Evolutionary conservation across 2,888 invertebrate genomes (phyloP), one percentile per base, ranked within the genome.

Genomic region (Mystacides longicornis): DNA sequence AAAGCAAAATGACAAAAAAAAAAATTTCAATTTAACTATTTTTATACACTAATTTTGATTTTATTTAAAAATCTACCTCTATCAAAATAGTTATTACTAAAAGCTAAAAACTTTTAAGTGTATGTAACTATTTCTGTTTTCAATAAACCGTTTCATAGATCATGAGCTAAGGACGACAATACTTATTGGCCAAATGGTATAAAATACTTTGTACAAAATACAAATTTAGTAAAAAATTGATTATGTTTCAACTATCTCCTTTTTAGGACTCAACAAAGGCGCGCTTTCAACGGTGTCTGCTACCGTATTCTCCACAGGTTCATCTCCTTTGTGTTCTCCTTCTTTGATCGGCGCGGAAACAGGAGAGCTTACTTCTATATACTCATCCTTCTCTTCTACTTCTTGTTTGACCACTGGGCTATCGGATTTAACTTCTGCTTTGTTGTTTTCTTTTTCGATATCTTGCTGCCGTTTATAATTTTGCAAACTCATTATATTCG

Each of bases 331-430:
- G 19, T 48, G 51, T 27, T 27, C 45, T 21, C 14, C 16, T 2
- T 20, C 16, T 14, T 52, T 49, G 4, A 19, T n/a, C 5, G 14
- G 19, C 19, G 19, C 42, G 3, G 56, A 21, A n/a, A 49, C 68
- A 16, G 76, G 76, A 1, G 77, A 77, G 2, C 72, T 69, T 16
- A 77, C 77, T 63, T 77, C 77, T 3, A 77, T 77, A 55, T 77
- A 77, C 62, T 77, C 77, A 31, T 61, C 61, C n/a, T 46, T 54
- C 51, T 77, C 77, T 37, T 68, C 70, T 0, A 70, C 68, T 63
- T 77, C 77, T 59, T 76, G 76, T 58, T 77, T 77, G n/a, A 77
- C 69, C 52, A 73, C 73, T 9, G 60, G 33, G 14, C 68, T 68
- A 51, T 77, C 76, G 27, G 65, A 68, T 59, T 60, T 57, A 7